These are phyloP conservation scores for Neopelma chrysocephalum DNA, from an alignment of 2,797 vertebrate genomes.

Conservation along the genomic window DNA sequence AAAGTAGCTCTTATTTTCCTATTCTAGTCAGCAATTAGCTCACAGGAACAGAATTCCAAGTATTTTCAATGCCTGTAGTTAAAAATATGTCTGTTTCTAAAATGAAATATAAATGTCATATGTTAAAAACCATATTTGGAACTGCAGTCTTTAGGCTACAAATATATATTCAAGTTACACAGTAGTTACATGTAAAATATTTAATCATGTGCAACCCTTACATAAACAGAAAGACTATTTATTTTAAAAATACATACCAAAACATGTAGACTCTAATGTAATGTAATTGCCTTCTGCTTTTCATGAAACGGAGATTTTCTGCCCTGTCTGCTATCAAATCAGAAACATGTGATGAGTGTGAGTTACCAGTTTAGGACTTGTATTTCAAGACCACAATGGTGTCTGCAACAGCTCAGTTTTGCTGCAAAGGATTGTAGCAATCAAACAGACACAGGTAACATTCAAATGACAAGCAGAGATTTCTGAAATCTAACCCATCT, in stretches of 20 bases:
- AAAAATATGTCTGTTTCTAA: slow-evolving; percentile 59
- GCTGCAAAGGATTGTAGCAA: neutral
- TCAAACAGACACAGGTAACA: neutral
- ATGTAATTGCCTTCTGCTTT: slow-evolving; percentile 35
- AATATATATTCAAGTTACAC: neutral
- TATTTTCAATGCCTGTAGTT: slow-evolving; percentile 54
- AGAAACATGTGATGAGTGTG: slow-evolving; percentile 21
- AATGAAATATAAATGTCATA: slow-evolving; percentile 32
- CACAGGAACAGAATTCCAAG: slow-evolving; percentile 66
- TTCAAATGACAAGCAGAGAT: neutral
- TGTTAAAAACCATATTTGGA: neutral
- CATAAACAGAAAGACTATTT: neutral
- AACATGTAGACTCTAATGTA: neutral
- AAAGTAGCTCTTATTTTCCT: slow-evolving; percentile 63
- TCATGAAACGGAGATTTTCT: slow-evolving; percentile 47
- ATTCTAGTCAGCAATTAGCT: slow-evolving; percentile 54
- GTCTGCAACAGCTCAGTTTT: neutral
- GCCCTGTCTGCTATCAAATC: slow-evolving; percentile 31
- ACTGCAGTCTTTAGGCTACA: neutral
- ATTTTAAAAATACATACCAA: neutral
- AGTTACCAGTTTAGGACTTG: slow-evolving; percentile 4
- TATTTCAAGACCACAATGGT: neutral
- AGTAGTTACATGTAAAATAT: neutral
- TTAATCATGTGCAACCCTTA: neutral
- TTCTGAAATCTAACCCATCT: neutral